Evolutionary conservation across 1,140 invertebrate species (phyloP), one percentile per base, ranked within the genome.

Genomic region (Eupristina koningsbergeri): DNA sequence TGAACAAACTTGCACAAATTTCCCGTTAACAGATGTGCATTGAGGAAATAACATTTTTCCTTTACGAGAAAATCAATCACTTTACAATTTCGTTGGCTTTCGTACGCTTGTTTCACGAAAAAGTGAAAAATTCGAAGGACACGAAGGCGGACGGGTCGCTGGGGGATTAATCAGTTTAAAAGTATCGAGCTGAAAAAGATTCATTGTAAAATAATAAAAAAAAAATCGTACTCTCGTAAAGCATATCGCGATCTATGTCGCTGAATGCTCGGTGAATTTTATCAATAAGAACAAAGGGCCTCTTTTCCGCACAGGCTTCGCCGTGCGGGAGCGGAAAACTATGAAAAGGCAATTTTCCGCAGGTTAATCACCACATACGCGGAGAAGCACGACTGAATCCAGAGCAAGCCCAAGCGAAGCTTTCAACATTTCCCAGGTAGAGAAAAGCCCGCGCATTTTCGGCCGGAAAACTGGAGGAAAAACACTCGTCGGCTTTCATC

Each of bases 271-370:
- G 36, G 31, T 3, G 64, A 67, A 67, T 36, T 19, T 22, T 17
- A 71, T 41, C 67, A 71, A 71, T 71, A 71, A 39, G 39, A 71
- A 71, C 67, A 41, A 71, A 71, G 36, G 13, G 67, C 3, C 53
- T 58, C 53, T 58, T 58, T 58, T 26, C 53, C 53, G 22, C 29
- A 7, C 34, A 0, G 15, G 34, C 6, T 1, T 36, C 7, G 34
- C 8, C 22, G 26, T 31, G 17, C 29, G 45, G 0, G 73, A 58
- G 26, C 8, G n/a, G 15, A 11, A 50, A 74, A 50, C 45, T 13
- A 50, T 22, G 26, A 41, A 73, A 73, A 36, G 26, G 69, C 41
- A 45, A 73, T 73, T 41, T 73, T 3, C n/a, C 73, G n/a, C 31
- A 74, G 29, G 45, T 50, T 74, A 74, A 74, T 74, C 45, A 74